Evolutionary conservation across 2,888 invertebrate species (phyloP).

Genomic region (Sesia apiformis): DNA sequence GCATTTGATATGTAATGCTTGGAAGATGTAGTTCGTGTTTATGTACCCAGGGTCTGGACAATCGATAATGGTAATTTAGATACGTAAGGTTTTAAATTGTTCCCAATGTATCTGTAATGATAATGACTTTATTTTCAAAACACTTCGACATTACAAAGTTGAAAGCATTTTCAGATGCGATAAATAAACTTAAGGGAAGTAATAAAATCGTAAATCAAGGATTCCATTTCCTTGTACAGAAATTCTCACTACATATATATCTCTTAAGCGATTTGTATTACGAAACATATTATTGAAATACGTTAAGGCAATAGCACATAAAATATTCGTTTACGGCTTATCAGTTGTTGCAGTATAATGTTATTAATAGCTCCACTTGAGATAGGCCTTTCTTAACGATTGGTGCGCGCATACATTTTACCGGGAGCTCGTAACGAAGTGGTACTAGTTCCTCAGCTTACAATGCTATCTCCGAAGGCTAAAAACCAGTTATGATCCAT

Average conservation of each 20-base stretch:
- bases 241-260: too few relatives aligned
- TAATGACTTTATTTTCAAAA: too few relatives aligned
- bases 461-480: constrained; percentile 66
- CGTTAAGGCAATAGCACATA: constrained; percentile 1
- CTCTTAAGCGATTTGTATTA: background rate
- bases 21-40: background rate
- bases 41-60: too few relatives aligned
- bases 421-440: constrained; percentile 65
- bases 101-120: too few relatives aligned
- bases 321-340: constrained; percentile 17
- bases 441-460: constrained; percentile 48
- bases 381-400: constrained; percentile 56
- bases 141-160: too few relatives aligned
- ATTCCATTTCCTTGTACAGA: too few relatives aligned
- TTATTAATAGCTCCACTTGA: constrained; percentile 56
- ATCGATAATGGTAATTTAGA: too few relatives aligned
- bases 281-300: background rate
- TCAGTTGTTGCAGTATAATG: constrained; percentile 51
- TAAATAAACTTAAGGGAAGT: too few relatives aligned
- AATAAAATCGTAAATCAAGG: too few relatives aligned
- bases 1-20: background rate
- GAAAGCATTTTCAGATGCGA: too few relatives aligned
- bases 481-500: constrained; percentile 67
- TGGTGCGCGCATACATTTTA: constrained; percentile 41
- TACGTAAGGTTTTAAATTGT: too few relatives aligned